These are phyloP conservation scores for Heteromurus nitidus DNA, from an alignment of 2,888 invertebrate species.

Conservation along the genomic window DNA sequence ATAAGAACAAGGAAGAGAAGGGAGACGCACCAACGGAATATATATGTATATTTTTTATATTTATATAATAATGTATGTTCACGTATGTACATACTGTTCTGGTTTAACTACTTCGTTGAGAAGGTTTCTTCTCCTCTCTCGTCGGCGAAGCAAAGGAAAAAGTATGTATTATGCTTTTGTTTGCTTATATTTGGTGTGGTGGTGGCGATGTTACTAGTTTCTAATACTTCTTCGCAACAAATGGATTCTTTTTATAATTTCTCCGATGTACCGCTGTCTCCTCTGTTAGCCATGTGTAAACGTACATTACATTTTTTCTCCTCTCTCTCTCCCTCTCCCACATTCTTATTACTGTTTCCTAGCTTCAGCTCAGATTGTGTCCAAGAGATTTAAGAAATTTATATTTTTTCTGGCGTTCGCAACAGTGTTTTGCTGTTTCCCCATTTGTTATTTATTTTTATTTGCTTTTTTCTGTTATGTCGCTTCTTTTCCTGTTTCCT, in stretches of 20 bases:
- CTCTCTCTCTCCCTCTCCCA: conserved; percentile 1
- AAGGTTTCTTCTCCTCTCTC: no score
- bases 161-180: not conserved
- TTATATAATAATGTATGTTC: not conserved
- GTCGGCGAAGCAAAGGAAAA: not conserved
- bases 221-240: conserved; percentile 18
- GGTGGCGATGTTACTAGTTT: not conserved
- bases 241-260: conserved; percentile 29
- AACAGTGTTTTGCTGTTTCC: conserved; percentile 39
- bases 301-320: conserved; percentile 16
- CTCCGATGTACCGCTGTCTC: conserved; percentile 23
- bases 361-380: conserved; percentile 65
- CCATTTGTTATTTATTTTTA: conserved; percentile 71
- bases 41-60: not conserved
- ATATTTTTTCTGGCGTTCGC: conserved; percentile 53
- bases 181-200: conserved; percentile 10
- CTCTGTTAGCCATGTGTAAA: conserved; percentile 37
- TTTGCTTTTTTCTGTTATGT: conserved; percentile 65
- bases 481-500: conserved; percentile 13
- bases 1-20: no score
- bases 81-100: no score
- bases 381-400: conserved; percentile 72
- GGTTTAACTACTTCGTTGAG: no score
- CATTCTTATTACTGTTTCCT: conserved; percentile 20
- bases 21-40: not conserved